phyloP scores from a whole-genome alignment of 2,888 invertebrate species.

The Oeneis ivallda region DNA sequence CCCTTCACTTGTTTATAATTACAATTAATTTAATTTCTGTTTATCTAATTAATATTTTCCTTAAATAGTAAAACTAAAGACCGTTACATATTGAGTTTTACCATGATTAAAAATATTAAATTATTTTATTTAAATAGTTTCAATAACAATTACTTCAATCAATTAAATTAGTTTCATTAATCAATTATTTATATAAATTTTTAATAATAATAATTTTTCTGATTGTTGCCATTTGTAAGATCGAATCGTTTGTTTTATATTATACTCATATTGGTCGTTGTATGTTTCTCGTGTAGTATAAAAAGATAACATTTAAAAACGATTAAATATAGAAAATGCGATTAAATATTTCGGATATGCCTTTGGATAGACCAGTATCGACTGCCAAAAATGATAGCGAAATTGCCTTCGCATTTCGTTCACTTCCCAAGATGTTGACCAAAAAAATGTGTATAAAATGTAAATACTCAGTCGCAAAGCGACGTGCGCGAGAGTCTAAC shows the following conservation, averaged over 20 bases:
- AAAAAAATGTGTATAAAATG: slow-evolving; percentile 63
- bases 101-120: neutral
- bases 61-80: too few species aligned
- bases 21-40: neutral
- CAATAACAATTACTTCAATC: neutral
- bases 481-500: slow-evolving; percentile 44
- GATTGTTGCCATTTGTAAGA: slow-evolving; percentile 21
- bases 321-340: neutral
- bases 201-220: neutral
- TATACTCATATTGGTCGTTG: neutral
- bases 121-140: too few species aligned
- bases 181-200: slow-evolving; percentile 4
- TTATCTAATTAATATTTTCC: too few species aligned
- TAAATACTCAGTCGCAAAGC: slow-evolving; percentile 44
- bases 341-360: slow-evolving; percentile 26
- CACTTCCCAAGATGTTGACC: slow-evolving; percentile 71
- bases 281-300: neutral
- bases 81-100: neutral
- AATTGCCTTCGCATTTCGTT: too few species aligned
- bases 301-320: neutral
- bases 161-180: neutral
- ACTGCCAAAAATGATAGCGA: slow-evolving; percentile 37
- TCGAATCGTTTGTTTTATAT: slow-evolving; percentile 5
- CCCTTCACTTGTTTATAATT: too few species aligned
- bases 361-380: slow-evolving; percentile 28